These are phyloP conservation scores for Mola mola DNA, from an alignment of 2,113 vertebrate genomes.

Conservation along the genomic window DNA sequence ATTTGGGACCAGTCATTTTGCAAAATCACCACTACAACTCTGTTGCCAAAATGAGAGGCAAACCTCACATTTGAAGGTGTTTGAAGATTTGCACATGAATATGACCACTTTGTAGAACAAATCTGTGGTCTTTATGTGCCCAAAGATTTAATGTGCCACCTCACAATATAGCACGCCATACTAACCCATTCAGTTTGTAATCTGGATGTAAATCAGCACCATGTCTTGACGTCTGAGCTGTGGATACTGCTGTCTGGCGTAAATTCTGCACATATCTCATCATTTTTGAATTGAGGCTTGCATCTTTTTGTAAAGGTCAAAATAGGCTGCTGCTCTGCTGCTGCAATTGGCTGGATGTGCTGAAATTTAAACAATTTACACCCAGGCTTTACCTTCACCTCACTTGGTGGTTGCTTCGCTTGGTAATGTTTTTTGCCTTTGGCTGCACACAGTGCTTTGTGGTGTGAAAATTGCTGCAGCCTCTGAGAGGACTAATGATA, in stretches of 20 bases:
- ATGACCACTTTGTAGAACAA: constrained; percentile 5
- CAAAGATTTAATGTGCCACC: too few species aligned
- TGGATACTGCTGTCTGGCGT: background rate
- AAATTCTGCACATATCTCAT: background rate
- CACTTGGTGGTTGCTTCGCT: constrained; percentile 5
- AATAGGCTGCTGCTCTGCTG: background rate
- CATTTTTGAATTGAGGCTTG: constrained; percentile 16
- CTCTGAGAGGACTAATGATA: constrained; percentile 21
- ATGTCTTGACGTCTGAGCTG: background rate
- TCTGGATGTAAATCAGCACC: constrained; percentile 15
- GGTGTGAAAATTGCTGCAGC: constrained; percentile 42
- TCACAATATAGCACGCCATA: background rate
- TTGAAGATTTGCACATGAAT: background rate
- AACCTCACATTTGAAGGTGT: constrained; percentile 8
- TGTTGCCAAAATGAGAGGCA: constrained; percentile 24
- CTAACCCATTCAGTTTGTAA: background rate
- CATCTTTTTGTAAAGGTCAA: constrained; percentile 15
- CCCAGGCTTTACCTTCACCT: constrained; percentile 11
- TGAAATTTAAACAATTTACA: constrained; percentile 24
- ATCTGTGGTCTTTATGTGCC: constrained; percentile 2
- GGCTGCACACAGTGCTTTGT: constrained; percentile 37
- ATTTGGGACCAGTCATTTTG: constrained; percentile 56
- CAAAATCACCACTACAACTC: constrained; percentile 22
- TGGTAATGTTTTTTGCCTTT: constrained; percentile 40
- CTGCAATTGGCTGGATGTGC: background rate